Evolutionary conservation across 2,113 vertebrate species (phyloP), one percentile per base, ranked within the genome.

Genomic region (Catharus bicknelli): DNA sequence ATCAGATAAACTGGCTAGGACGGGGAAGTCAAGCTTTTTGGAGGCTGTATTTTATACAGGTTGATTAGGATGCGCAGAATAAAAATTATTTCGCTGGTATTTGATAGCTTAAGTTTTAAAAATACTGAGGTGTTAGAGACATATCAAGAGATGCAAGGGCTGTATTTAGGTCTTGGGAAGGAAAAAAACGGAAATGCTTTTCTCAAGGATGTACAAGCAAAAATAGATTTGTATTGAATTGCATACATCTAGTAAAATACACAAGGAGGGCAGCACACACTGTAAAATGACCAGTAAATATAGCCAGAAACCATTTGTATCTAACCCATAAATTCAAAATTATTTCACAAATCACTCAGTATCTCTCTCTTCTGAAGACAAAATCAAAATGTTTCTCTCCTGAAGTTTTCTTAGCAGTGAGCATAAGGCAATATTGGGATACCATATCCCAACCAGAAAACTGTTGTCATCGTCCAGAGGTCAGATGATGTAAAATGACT

Each of bases 211-310:
- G 64, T 62, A 40, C 26, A 90, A 43, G 58, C 45, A 76, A 86
- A 63, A 86, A 92, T 26, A 82, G 26, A 14, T 54, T 83, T 69
- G 36, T 75, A 89, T 42, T 86, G 83, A 86, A 82, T 23, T 66
- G 54, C 22, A 79, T 34, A 68, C 34, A 55, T 26, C 48, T 72
- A 82, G 17, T 75, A 78, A 89, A 86, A 78, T 59, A 72, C 14
- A 36, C 0, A 0, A 45, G 23, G 21, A 25, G 13, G 3, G 53
- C 25, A 5, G 5, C 29, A 59, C 17, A 30, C 62, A 34, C 36
- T 72, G 85, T n/a, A 88, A 90, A 88, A 63, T 82, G 40, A 84
- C 76, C 34, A 61, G 45, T 79, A 72, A 94, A 88, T 72, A 90
- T 8, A 87, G 53, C 11, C 34, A 90, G 34, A 73, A 53, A 87